Conservation (phyloP, 2,797 vertebrate genomes). For the Dallia pectoralis region DNA sequence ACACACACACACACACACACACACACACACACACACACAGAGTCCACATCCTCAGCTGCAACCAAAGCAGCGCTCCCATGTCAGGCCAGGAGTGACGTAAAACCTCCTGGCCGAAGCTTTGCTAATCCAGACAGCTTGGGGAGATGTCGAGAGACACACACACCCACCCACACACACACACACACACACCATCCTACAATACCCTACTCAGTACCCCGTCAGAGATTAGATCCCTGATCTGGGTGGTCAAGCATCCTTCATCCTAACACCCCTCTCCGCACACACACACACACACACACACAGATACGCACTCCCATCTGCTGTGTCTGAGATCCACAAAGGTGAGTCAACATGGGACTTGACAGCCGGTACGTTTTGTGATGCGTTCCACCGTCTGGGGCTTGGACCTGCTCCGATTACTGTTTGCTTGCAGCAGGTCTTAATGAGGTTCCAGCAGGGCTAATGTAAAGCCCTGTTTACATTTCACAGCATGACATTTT, state of each 20-base stretch:
- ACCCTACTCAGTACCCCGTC: slow-evolving; percentile 16
- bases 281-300: background rate
- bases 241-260: slow-evolving; percentile 36
- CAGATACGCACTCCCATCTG: background rate
- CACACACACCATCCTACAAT: slow-evolving; percentile 6
- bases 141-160: slow-evolving; percentile 2
- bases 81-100: slow-evolving; percentile 20
- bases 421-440: background rate
- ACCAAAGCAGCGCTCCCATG: background rate
- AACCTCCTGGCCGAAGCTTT: slow-evolving; percentile 12
- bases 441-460: too few species aligned
- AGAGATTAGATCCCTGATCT: slow-evolving; percentile 34
- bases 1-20: slow-evolving; percentile 1
- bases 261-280: too few species aligned
- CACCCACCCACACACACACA: background rate
- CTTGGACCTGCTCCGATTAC: background rate
- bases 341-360: slow-evolving; percentile 25
- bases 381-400: background rate
- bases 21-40: background rate
- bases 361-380: background rate
- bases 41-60: slow-evolving; percentile 15
- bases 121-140: slow-evolving; percentile 23
- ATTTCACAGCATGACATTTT: too few species aligned
- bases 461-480: too few species aligned
- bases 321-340: background rate